These are phyloP conservation scores for Salvelinus sp. DNA, from an alignment of 2,113 vertebrate species.

Conservation along the genomic window DNA sequence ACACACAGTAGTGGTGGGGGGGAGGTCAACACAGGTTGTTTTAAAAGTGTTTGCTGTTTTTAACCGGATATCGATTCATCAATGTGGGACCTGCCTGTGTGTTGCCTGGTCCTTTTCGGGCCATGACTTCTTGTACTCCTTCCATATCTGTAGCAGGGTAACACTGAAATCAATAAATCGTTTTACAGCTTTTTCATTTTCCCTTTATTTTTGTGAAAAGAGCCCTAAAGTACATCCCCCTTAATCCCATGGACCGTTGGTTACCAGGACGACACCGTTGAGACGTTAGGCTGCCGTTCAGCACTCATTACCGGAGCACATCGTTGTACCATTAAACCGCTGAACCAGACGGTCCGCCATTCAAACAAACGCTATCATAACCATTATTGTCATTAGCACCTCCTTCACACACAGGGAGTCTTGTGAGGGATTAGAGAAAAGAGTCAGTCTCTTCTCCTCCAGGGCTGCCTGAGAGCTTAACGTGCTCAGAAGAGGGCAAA, in stretches of 20 bases:
- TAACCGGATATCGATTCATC: slow-evolving; percentile 59
- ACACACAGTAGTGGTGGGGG: background rate
- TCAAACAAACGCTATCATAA: background rate
- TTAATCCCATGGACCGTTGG: background rate
- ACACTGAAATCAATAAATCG: slow-evolving; percentile 53
- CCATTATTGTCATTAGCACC: slow-evolving; percentile 28
- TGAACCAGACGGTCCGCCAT: background rate
- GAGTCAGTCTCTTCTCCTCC: slow-evolving; percentile 9
- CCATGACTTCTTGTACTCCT: slow-evolving; percentile 35
- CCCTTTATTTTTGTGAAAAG: slow-evolving; percentile 33
- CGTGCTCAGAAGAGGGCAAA: background rate
- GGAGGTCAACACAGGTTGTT: slow-evolving; percentile 20
- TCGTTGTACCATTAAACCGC: background rate
- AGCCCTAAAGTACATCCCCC: slow-evolving; percentile 5
- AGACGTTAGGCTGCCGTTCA: background rate
- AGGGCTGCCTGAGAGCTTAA: slow-evolving; percentile 7
- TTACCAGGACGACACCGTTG: background rate
- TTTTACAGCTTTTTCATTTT: slow-evolving; percentile 47
- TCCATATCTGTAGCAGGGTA: slow-evolving; percentile 31
- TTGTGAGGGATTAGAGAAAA: slow-evolving; percentile 22
- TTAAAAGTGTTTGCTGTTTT: slow-evolving; percentile 43
- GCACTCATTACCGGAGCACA: background rate
- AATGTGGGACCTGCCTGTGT: slow-evolving; percentile 22
- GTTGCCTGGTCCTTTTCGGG: slow-evolving; percentile 36
- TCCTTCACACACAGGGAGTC: slow-evolving; percentile 20